Conservation (phyloP, 2,797 vertebrate species). For the Eulemur mongoz region DNA sequence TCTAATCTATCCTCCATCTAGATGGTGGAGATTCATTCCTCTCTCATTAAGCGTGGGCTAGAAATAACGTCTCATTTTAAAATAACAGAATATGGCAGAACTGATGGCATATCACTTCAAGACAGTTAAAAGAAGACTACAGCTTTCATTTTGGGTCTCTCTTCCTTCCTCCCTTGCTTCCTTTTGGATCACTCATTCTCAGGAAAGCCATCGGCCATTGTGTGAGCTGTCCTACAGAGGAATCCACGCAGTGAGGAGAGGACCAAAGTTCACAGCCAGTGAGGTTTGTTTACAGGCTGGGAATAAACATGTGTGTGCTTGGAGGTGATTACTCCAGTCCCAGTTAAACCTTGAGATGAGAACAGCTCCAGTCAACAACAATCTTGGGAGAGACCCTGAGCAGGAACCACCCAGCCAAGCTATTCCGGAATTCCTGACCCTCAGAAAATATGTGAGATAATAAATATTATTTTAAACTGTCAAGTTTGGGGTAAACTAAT, state of each 20-base stretch:
- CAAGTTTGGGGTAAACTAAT: neutral
- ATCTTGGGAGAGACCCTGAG: neutral
- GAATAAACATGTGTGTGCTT: neutral
- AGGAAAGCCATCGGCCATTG: neutral
- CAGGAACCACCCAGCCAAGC: neutral
- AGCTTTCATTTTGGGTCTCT: neutral
- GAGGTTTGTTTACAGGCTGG: neutral
- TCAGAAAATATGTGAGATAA: neutral
- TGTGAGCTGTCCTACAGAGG: neutral
- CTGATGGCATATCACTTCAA: neutral
- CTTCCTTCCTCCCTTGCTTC: neutral
- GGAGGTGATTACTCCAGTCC: no score
- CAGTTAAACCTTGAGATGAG: neutral
- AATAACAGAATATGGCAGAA: neutral
- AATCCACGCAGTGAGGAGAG: accelerated
- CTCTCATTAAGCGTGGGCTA: neutral
- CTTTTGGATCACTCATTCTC: neutral
- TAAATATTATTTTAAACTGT: neutral
- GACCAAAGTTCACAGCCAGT: neutral
- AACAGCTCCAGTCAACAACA: accelerated
- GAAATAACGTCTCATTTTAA: neutral
- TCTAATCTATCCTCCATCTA: neutral
- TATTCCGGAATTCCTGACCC: neutral
- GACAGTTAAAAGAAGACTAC: neutral
- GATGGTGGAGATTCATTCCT: neutral